phyloP scores from a whole-genome alignment of 2,113 vertebrate species.

The Meriones unguiculatus region DNA sequence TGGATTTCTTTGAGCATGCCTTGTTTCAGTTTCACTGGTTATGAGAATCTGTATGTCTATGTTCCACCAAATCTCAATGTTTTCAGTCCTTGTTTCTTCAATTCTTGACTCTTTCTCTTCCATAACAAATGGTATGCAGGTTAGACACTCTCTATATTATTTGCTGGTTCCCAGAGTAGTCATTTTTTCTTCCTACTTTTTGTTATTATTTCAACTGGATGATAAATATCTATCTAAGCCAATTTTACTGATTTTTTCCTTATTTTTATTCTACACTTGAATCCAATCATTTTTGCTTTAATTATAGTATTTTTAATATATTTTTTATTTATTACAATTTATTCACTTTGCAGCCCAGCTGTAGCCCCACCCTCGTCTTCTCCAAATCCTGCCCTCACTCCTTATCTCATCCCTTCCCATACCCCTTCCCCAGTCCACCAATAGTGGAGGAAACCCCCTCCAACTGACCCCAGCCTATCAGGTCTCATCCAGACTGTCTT shows the following conservation, averaged over 20 bases:
- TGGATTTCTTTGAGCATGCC: slow-evolving; percentile 3
- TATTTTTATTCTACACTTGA: slow-evolving; percentile 13
- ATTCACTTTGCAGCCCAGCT: too few species aligned
- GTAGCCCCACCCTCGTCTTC: too few species aligned
- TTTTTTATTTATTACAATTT: too few species aligned
- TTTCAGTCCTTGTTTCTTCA: slow-evolving; percentile 56
- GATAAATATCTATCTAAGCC: not conserved
- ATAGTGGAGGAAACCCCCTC: too few species aligned
- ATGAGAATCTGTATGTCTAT: slow-evolving; percentile 15
- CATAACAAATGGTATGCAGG: not conserved
- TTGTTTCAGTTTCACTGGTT: slow-evolving; percentile 42
- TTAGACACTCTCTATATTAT: not conserved
- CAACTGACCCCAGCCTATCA: too few species aligned
- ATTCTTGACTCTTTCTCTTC: slow-evolving; percentile 19
- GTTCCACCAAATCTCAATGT: not conserved
- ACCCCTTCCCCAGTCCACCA: too few species aligned
- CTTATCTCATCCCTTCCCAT: too few species aligned
- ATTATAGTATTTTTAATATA: not conserved
- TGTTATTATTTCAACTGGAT: not conserved
- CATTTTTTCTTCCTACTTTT: not conserved
- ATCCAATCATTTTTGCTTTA: not conserved
- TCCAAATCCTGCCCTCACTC: too few species aligned
- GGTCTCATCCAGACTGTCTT: too few species aligned
- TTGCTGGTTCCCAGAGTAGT: not conserved
- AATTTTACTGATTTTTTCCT: not conserved